Conservation (phyloP, 2,888 invertebrate species). For the Synergus gifuensis region DNA sequence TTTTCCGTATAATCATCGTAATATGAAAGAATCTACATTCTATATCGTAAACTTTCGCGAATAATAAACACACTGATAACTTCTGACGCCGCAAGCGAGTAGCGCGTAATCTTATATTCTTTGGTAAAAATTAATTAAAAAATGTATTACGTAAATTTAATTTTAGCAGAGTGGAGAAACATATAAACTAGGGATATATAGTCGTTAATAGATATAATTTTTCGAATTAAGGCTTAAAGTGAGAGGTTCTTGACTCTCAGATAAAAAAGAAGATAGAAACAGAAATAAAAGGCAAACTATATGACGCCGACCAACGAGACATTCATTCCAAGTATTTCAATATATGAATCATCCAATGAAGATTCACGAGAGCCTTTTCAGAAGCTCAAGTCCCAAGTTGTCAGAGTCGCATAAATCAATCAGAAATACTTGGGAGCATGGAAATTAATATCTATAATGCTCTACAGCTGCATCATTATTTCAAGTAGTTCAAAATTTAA, state of each 20-base stretch:
- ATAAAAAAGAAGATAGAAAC: neutral
- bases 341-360: conserved; percentile 5
- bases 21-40: neutral
- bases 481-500: no score
- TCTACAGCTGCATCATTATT: neutral
- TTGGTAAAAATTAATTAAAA: neutral
- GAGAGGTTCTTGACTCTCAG: neutral
- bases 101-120: neutral
- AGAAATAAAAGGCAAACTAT: neutral
- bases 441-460: conserved; percentile 3
- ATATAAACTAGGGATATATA: neutral
- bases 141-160: neutral
- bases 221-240: neutral
- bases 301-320: neutral
- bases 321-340: neutral
- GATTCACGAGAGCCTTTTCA: neutral
- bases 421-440: neutral
- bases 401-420: neutral
- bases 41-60: neutral
- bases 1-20: neutral
- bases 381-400: neutral
- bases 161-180: neutral
- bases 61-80: neutral
- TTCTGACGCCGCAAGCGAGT: neutral
- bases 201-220: neutral